phyloP scores from a whole-genome alignment of 2,888 invertebrate species.

The Diaphora mendica region DNA sequence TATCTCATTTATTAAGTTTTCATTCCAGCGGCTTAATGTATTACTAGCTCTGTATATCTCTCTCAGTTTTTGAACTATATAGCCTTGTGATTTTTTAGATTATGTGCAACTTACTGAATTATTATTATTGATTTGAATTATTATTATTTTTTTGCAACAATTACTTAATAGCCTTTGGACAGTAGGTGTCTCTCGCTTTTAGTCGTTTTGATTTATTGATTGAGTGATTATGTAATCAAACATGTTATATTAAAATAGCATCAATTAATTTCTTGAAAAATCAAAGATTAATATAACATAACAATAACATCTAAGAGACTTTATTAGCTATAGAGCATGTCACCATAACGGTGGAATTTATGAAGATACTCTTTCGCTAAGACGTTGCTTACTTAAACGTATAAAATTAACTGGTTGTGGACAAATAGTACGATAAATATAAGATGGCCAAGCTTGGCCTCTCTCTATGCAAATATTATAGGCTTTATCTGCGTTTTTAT shows the following conservation, averaged over 20 bases:
- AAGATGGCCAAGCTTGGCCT: conserved; percentile 59
- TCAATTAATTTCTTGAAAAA: not conserved
- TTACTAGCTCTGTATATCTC: conserved; percentile 22
- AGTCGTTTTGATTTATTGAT: not conserved
- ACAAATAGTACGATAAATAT: conserved; percentile 69
- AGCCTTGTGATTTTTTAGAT: not conserved
- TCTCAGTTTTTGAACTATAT: not conserved
- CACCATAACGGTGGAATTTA: conserved; percentile 32
- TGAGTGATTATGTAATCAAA: no score
- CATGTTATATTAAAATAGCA: no score
- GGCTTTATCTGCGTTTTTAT: conserved; percentile 67
- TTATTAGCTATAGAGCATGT: conserved; percentile 14
- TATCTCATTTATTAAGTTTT: conserved; percentile 48
- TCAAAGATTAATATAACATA: not conserved
- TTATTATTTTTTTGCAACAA: not conserved
- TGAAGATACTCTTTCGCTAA: conserved; percentile 32
- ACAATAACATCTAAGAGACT: not conserved
- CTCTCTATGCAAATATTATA: conserved; percentile 81
- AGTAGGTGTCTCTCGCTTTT: not conserved
- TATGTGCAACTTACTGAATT: not conserved
- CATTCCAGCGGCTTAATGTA: conserved; percentile 26
- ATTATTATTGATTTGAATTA: no score
- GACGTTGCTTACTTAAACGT: conserved; percentile 39
- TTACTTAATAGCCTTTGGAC: not conserved
- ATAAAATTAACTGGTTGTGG: conserved; percentile 60